Evolutionary conservation across 1,140 invertebrate genomes (phyloP), one percentile per base, ranked within the genome.

Genomic region (Aphis craccivora): DNA sequence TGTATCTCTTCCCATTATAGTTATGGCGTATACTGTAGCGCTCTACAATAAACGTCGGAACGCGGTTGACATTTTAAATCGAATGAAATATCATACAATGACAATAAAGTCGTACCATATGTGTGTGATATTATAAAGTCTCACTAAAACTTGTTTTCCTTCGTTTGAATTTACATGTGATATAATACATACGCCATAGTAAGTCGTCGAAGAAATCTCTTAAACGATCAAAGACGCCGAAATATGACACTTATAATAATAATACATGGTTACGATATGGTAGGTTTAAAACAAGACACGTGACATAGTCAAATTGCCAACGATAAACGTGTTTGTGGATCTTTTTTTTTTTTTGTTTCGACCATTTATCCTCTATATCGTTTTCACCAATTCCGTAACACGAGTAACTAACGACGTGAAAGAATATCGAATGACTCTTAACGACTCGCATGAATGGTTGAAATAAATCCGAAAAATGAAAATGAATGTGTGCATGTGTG

Each of bases 311-410:
- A 37, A 89, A 55, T 55, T 8, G n/a, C 35, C 88, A 89, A 55
- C 35, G 23, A 48, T 35, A 53, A 89, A 89, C 48, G 87, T 35
- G 88, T 89, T 89, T 18, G 23, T 53, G 8, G 87, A 89, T 53
- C 18, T n/a, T 40, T 37, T 35, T 88, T 87, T 88, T 87, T 89
- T 53, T 53, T 51, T 53, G 25, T 89, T 53, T 37, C 45, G 9
- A 53, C 22, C 45, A 89, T 89, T 55, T 89, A 89, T 89, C 35
- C 35, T 89, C 88, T 55, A 14, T 89, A 89, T 89, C 88, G 51
- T 55, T 89, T 89, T 89, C 88, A 89, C 22, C 35, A 18, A 89
- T 55, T 89, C 22, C 88, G 88, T 89, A 89, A 89, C 35, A 55
- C 51, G 51, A 89, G 88, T 89, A 89, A 89, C 88, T 89, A 55